Evolutionary conservation across 1,140 invertebrate genomes (phyloP), one percentile per base, ranked within the genome.

Genomic region (Gryon sp.): DNA sequence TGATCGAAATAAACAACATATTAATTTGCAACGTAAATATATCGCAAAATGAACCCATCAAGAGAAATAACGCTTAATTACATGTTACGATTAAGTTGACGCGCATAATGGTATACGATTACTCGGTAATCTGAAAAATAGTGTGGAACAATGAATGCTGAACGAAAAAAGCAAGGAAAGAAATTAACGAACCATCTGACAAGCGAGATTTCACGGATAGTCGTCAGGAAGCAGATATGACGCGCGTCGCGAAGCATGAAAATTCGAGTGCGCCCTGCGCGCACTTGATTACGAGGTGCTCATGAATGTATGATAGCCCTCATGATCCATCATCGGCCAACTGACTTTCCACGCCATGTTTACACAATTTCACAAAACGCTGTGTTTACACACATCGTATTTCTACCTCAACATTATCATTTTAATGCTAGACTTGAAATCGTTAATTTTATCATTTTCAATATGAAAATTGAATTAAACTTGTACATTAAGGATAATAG

Each of bases 171-270:
- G 59, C n/a, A n/a, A 70, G 30, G 40, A 53, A 72, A 66, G 74
- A 62, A 72, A 77, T 77, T 66, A 77, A 77, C 74, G 74, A 77
- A 60, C 74, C 74, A 53, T 72, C 65, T 43, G 74, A 77, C 74
- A 55, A 45, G 66, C 60, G 36, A 76, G 74, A 76, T 76, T 76
- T 65, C 43, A 76, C 65, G 73, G 65, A 70, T 66, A 70, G 50
- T 76, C 69, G 76, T 59, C 82, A 81, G 82, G 82, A 83, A 83
- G 74, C 82, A 82, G 79, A 81, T 82, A 82, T 83, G 82, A 83
- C 80, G 80, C 80, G 82, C 79, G 79, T 80, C 80, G 76, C 80
- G 79, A 63, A 83, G 80, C 80, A 79, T 81, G 82, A 82, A 83
- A 83, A 74, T 69, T 72, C 45, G 79, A 80, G 70, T 79, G 78